Conservation (phyloP, 1,140 invertebrate species). For the Caenorhabditis elegans region WBcel235 BX284603.4:10258501-10259000, state of each 20-base stretch:
- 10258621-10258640: not conserved
- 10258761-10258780: no score
- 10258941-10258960: constrained; percentile 70
- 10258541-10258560: no score
- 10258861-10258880: constrained; percentile 34
- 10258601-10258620: not conserved
- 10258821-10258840: no score
- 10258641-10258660: constrained; percentile 3
- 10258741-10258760: no score
- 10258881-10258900: constrained; percentile 62
- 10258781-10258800: no score
- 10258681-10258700: constrained; percentile 2
- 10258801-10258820: no score
- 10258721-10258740: not conserved
- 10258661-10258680: constrained; percentile 1
- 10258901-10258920: constrained; percentile 58
- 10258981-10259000: not conserved
- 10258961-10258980: constrained; percentile 65
- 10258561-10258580: no score
- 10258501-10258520: no score
- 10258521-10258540: no score
- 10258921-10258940: constrained; percentile 63
- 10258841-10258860: no score
- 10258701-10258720: not conserved
- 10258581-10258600: constrained; percentile 3